phyloP scores from a whole-genome alignment of 1,140 invertebrate species.

The Plodia interpunctella region DNA sequence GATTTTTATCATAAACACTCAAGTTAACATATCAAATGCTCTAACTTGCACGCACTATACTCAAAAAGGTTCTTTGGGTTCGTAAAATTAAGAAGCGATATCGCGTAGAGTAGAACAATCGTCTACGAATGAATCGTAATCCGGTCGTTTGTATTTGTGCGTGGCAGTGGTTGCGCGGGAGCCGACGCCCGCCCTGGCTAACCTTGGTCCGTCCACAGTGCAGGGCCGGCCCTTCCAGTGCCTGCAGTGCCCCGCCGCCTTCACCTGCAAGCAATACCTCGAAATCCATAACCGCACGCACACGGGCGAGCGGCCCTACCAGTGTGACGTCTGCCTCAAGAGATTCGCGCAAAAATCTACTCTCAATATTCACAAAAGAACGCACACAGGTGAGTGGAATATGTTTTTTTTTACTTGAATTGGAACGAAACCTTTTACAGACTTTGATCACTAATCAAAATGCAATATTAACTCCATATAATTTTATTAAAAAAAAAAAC shows the following conservation, averaged over 20 bases:
- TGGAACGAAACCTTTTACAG: not conserved
- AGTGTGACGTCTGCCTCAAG: slow-evolving; percentile 74
- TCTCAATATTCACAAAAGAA: slow-evolving; percentile 71
- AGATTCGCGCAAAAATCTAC: slow-evolving; percentile 75
- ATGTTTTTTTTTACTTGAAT: not conserved
- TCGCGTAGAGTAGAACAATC: not conserved
- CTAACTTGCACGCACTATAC: too few relatives aligned
- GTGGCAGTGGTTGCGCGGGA: slow-evolving; percentile 14
- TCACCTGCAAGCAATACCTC: slow-evolving; percentile 83
- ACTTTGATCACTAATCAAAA: too few relatives aligned
- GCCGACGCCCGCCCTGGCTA: slow-evolving; percentile 11
- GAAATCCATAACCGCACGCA: slow-evolving; percentile 88
- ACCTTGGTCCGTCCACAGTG: slow-evolving; percentile 46
- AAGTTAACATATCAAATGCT: too few relatives aligned
- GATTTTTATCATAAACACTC: too few relatives aligned
- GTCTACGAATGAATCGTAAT: not conserved
- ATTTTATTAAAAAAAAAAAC: too few relatives aligned
- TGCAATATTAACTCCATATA: too few relatives aligned
- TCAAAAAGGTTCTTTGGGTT: too few relatives aligned
- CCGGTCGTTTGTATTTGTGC: not conserved
- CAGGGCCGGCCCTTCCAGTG: slow-evolving; percentile 82
- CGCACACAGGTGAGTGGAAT: slow-evolving; percentile 62
- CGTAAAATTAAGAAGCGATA: not conserved
- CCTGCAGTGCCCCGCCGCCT: slow-evolving; percentile 80
- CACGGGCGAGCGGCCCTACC: slow-evolving; percentile 79